Conservation (phyloP, 1,140 invertebrate species). For the Ganaspis sp. region DNA sequence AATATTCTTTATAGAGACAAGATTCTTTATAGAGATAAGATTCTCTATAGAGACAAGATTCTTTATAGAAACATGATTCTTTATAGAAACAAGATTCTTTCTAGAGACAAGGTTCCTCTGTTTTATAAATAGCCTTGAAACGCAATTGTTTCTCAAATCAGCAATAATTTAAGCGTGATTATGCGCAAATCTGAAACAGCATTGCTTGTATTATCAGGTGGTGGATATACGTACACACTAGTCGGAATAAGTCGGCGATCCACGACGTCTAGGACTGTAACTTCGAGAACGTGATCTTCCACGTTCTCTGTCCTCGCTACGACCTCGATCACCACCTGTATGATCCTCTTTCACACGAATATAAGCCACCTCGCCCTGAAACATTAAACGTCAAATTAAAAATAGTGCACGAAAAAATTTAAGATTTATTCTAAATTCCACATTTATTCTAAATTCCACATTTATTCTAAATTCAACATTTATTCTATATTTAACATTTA, state of each 20-base stretch:
- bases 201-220: conserved; percentile 56
- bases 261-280: conserved; percentile 89
- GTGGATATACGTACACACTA: conserved; percentile 75
- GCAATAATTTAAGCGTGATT: conserved; percentile 21
- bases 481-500: conserved; percentile 48
- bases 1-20: too few species aligned
- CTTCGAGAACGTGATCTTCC: conserved; percentile 83
- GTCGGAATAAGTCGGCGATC: conserved; percentile 88
- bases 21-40: too few species aligned
- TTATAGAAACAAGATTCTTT: too few species aligned
- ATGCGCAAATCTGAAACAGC: neutral
- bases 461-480: conserved; percentile 47
- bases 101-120: too few species aligned
- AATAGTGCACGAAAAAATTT: neutral
- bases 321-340: conserved; percentile 82
- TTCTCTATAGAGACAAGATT: too few species aligned
- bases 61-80: too few species aligned
- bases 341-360: conserved; percentile 97
- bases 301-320: conserved; percentile 79
- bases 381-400: conserved; percentile 48
- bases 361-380: conserved; percentile 95
- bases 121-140: too few species aligned
- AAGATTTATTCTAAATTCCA: conserved; percentile 30
- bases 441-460: conserved; percentile 47
- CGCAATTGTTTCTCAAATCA: neutral